Evolutionary conservation across 2,113 vertebrate species (phyloP).

Genomic region (Coregonus clupeaformis): DNA sequence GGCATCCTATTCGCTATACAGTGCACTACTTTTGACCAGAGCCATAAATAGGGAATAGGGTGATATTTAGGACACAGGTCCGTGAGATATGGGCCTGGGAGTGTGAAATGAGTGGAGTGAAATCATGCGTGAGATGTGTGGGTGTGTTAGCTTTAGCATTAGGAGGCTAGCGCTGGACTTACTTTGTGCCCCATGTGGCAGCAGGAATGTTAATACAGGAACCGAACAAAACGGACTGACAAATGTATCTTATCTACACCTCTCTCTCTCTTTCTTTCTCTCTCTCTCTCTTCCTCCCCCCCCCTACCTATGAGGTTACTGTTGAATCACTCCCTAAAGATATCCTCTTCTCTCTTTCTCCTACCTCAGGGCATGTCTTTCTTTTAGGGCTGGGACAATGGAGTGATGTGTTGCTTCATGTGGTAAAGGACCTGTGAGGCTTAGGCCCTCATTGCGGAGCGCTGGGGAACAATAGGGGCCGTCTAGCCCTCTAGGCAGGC

Average conservation of each 20-base stretch:
- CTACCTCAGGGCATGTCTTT: constrained; percentile 55
- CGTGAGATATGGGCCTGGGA: constrained; percentile 42
- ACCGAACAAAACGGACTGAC: constrained; percentile 52
- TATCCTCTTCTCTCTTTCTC: constrained; percentile 30
- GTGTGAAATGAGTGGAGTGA: constrained; percentile 64
- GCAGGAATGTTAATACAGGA: constrained; percentile 70
- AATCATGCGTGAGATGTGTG: constrained; percentile 70
- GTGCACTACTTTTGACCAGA: too few species aligned
- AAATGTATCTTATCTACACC: constrained; percentile 24
- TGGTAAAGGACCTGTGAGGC: neutral
- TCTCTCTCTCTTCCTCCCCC: constrained; percentile 19
- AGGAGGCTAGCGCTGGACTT: constrained; percentile 47
- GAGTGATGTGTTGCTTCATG: constrained; percentile 52
- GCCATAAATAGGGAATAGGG: too few species aligned
- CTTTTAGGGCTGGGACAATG: constrained; percentile 53
- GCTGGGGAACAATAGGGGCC: constrained; percentile 45
- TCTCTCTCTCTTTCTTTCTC: constrained; percentile 1
- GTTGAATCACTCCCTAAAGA: constrained; percentile 21
- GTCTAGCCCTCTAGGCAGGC: neutral
- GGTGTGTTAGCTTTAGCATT: constrained; percentile 64
- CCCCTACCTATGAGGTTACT: neutral
- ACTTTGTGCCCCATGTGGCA: constrained; percentile 66
- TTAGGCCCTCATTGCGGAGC: constrained; percentile 32
- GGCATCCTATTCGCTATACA: too few species aligned
- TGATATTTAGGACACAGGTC: neutral